These are phyloP conservation scores for Nasonia longicornis DNA, from an alignment of 1,140 invertebrate species.

Conservation along the genomic window DNA sequence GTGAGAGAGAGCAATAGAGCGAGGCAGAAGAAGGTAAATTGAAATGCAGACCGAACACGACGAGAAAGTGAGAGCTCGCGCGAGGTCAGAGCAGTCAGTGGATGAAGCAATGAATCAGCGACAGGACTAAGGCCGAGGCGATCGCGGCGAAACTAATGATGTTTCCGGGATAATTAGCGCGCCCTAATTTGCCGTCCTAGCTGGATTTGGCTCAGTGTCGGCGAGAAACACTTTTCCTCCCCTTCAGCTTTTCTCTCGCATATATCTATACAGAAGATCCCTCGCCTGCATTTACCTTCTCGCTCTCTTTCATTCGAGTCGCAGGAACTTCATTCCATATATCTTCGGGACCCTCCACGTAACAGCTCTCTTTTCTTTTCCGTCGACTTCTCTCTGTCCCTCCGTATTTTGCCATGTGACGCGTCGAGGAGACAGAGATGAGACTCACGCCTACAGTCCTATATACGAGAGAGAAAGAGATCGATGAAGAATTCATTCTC, in stretches of 20 bases:
- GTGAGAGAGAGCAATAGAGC: not conserved
- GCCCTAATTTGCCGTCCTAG: slow-evolving; percentile 23
- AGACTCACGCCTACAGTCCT: not conserved
- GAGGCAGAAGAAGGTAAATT: slow-evolving; percentile 4
- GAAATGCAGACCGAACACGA: slow-evolving; percentile 4
- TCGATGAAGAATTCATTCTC: not conserved
- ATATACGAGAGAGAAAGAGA: not conserved
- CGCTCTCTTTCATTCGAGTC: not conserved
- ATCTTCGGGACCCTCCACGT: not conserved
- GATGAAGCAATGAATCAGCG: slow-evolving; percentile 29
- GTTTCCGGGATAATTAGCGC: slow-evolving; percentile 42
- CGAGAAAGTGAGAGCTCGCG: not conserved
- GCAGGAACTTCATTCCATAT: not conserved
- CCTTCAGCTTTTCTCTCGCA: not conserved
- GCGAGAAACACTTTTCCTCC: not conserved
- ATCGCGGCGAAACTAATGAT: slow-evolving; percentile 37
- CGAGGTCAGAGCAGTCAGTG: not conserved
- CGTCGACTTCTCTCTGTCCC: not conserved
- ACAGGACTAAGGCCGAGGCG: not conserved
- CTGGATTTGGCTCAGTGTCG: not conserved
- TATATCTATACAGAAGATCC: not conserved
- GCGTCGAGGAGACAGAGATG: not conserved
- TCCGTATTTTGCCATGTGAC: not conserved
- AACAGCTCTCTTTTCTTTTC: not conserved
- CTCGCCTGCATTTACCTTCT: not conserved